Conservation (phyloP, 2,888 invertebrate genomes). For the Hypolimnas misippus region DNA sequence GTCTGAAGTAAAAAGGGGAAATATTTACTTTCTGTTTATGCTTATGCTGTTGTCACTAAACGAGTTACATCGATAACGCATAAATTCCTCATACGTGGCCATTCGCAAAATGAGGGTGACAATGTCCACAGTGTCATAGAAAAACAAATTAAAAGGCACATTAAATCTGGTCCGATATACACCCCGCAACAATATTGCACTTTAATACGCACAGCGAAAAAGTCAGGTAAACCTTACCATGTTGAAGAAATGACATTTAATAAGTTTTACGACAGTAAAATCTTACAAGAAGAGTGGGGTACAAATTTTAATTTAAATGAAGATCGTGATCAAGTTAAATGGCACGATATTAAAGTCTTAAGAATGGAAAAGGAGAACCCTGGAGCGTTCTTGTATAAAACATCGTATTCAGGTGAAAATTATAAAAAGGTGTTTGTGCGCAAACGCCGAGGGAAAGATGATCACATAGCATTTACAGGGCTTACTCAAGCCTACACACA, state of each 20-base stretch:
- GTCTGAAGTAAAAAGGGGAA: background rate
- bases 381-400: background rate
- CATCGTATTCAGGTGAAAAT: background rate
- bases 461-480: too few relatives aligned
- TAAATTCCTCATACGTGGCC: conserved; percentile 29
- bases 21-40: background rate
- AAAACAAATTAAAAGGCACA: conserved; percentile 23
- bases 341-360: background rate
- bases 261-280: background rate
- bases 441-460: too few relatives aligned
- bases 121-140: conserved; percentile 27
- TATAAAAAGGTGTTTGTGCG: too few relatives aligned
- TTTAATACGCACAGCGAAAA: background rate
- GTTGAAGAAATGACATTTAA: background rate
- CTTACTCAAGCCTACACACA: too few relatives aligned
- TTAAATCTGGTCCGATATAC: conserved; percentile 26
- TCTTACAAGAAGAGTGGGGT: background rate
- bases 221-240: background rate
- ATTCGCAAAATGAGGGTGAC: conserved; percentile 30
- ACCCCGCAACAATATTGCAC: conserved; percentile 18
- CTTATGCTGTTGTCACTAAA: background rate
- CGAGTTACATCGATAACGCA: conserved; percentile 23
- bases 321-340: background rate
- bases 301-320: background rate
- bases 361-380: background rate